phyloP scores from a whole-genome alignment of 2,888 invertebrate genomes.

The Athalia cordata region DNA sequence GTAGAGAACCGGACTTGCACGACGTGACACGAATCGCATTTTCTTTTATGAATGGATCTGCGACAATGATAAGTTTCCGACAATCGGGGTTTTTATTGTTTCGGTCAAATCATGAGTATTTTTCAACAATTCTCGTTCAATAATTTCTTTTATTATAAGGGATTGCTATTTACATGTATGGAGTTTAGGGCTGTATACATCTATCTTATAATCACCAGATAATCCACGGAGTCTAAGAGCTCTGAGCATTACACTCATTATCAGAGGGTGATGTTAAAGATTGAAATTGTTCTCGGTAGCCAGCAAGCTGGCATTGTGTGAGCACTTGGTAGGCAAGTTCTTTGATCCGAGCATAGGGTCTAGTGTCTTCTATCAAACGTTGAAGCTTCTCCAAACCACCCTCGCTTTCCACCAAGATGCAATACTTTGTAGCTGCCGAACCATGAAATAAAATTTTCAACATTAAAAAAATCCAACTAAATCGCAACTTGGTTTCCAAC shows the following conservation, averaged over 20 bases:
- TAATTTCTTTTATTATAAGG: conserved; percentile 12
- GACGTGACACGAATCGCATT: too few species aligned
- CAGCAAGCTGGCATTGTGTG: conserved; percentile 76
- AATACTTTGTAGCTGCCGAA: conserved; percentile 92
- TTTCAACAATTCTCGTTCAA: neutral
- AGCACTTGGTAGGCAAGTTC: conserved; percentile 82
- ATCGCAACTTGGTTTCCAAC: conserved; percentile 21
- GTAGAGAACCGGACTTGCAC: too few species aligned
- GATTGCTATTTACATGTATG: conserved; percentile 26
- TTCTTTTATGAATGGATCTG: neutral
- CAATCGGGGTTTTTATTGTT: conserved; percentile 1
- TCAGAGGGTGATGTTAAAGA: conserved; percentile 27
- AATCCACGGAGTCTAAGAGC: conserved; percentile 1
- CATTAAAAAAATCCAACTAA: conserved; percentile 36
- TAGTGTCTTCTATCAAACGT: conserved; percentile 79
- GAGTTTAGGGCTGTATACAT: conserved; percentile 17
- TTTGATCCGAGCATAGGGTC: conserved; percentile 81
- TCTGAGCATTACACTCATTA: conserved; percentile 30
- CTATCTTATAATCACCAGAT: neutral
- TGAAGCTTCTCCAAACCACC: conserved; percentile 86
- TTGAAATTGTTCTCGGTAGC: conserved; percentile 38
- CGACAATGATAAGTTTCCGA: neutral
- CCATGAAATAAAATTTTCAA: conserved; percentile 1
- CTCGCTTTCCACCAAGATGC: conserved; percentile 89
- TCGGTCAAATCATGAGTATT: too few species aligned